Percentiles rank a stretch among this genome's conserved stretches.
These are phyloP conservation scores for Phodopus roborovskii DNA, from an alignment of 2,113 vertebrate species.

Conservation along the genomic window DNA sequence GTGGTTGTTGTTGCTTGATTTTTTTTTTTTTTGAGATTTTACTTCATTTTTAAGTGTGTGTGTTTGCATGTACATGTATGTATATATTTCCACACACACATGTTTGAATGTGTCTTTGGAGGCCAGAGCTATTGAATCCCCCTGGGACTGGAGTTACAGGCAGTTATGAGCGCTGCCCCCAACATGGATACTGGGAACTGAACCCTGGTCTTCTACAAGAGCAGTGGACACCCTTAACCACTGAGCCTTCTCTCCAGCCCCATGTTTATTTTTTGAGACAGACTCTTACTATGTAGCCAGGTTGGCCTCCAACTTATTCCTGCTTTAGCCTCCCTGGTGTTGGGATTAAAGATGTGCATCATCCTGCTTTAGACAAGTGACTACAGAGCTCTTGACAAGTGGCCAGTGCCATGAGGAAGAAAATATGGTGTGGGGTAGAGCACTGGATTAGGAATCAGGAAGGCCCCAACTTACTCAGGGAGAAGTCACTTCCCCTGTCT, in stretches of 20 bases:
- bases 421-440: not conserved
- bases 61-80: not conserved
- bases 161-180: not conserved
- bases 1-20: not conserved
- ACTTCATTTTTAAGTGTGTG: not conserved
- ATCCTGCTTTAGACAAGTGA: not conserved
- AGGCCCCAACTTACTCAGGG: slow-evolving; percentile 46
- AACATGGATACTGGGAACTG: not conserved
- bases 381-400: not conserved
- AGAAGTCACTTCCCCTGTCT: slow-evolving; percentile 55
- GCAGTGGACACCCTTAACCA: not conserved
- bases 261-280: not conserved
- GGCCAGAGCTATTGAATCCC: not conserved
- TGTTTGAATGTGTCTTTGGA: not conserved
- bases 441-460: slow-evolving; percentile 48
- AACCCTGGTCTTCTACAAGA: not conserved
- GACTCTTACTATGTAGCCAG: not conserved
- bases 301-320: not conserved
- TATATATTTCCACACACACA: too few relatives aligned
- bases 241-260: not conserved
- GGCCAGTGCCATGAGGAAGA: not conserved
- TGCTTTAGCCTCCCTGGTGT: not conserved
- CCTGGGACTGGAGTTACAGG: not conserved
- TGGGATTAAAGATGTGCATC: not conserved
- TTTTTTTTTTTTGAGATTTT: not conserved